These are phyloP conservation scores for Hylia prasina DNA, from an alignment of 2,113 vertebrate species.

Conservation along the genomic window DNA sequence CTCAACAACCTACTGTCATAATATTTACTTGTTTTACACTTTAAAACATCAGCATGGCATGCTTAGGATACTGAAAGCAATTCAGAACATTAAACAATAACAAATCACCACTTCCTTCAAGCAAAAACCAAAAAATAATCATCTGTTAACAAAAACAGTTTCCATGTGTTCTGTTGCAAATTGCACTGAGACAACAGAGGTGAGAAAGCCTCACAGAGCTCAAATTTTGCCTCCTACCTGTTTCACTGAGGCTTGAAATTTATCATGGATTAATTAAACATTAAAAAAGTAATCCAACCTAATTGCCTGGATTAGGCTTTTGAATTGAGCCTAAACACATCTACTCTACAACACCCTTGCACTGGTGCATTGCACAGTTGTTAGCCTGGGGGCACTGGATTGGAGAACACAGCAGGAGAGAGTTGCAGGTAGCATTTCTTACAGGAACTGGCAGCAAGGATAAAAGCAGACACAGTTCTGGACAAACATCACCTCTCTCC, in stretches of 20 bases:
- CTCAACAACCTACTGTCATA: neutral
- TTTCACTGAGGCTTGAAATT: neutral
- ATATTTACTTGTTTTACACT: neutral
- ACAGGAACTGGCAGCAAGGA: neutral
- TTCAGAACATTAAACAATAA: neutral
- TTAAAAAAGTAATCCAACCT: neutral
- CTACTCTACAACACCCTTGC: rapidly evolving
- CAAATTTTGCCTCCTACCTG: neutral
- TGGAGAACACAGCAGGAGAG: neutral
- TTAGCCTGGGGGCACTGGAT: neutral
- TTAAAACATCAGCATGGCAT: neutral
- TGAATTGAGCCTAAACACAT: rapidly evolving
- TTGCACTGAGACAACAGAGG: neutral
- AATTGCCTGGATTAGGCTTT: no score
- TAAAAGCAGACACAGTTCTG: neutral
- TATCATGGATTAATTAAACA: neutral
- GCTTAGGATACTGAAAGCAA: neutral
- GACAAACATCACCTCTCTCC: neutral
- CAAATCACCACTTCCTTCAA: neutral
- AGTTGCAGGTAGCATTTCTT: neutral
- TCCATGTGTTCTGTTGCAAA: neutral
- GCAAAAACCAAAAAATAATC: neutral
- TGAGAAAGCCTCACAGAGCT: neutral
- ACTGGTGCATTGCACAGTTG: no score
- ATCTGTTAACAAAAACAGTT: neutral